phyloP scores from a whole-genome alignment of 2,113 vertebrate species.

The Tachysurus fulvidraco region DNA sequence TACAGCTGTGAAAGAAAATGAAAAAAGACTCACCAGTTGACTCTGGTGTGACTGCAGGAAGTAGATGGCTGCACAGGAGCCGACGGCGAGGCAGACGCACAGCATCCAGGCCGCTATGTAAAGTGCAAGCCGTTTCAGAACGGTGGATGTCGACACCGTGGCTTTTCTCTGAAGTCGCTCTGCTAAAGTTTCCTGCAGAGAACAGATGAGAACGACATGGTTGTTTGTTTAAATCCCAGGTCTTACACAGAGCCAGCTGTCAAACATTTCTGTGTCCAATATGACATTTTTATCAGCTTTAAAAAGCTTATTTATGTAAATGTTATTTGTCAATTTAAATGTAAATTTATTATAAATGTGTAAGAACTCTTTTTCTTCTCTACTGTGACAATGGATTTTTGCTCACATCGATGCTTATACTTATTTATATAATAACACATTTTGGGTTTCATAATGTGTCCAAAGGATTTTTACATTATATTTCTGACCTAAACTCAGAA shows the following conservation, averaged over 20 bases:
- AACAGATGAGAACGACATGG: background rate
- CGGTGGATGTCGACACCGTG: slow-evolving; percentile 64
- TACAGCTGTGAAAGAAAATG: background rate
- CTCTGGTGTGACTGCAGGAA: slow-evolving; percentile 64
- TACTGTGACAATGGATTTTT: background rate
- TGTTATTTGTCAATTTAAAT: no score
- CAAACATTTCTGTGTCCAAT: background rate
- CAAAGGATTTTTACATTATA: background rate
- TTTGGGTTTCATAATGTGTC: background rate
- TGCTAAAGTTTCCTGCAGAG: slow-evolving; percentile 81
- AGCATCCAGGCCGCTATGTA: slow-evolving; percentile 78
- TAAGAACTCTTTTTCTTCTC: background rate
- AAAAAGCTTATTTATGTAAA: background rate
- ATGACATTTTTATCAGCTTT: background rate
- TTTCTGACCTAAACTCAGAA: background rate
- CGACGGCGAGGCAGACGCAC: slow-evolving; percentile 72
- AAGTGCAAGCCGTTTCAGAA: slow-evolving; percentile 59
- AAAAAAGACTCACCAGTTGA: slow-evolving; percentile 64
- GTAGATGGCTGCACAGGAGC: slow-evolving; percentile 78
- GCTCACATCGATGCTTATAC: background rate
- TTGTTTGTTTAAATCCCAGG: background rate
- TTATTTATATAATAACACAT: background rate
- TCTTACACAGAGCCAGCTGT: background rate
- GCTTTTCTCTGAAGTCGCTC: slow-evolving; percentile 66
- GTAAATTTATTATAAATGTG: no score